These are phyloP conservation scores for Tiphia femorata DNA, from an alignment of 2,888 invertebrate genomes.

Conservation along the genomic window DNA sequence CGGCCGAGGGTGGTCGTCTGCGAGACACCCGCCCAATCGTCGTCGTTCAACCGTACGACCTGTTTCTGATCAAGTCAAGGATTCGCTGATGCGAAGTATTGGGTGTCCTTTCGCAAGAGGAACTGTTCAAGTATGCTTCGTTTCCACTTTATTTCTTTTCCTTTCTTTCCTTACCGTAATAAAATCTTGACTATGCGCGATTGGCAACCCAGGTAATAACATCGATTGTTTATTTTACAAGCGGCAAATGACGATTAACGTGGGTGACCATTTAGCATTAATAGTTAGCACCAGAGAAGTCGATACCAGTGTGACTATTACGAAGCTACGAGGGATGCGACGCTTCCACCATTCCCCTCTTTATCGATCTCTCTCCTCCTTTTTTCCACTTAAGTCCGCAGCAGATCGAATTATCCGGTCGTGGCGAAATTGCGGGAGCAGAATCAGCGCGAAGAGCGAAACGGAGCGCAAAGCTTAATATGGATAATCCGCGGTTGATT, in stretches of 20 bases:
- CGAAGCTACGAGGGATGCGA: no score
- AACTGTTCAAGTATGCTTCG: slow-evolving; percentile 6
- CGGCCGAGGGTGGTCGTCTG: not conserved
- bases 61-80: slow-evolving; percentile 24
- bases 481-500: slow-evolving; percentile 60
- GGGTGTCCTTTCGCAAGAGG: slow-evolving; percentile 1
- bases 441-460: slow-evolving; percentile 41
- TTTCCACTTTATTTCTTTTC: not conserved
- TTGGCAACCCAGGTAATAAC: no score
- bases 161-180: no score
- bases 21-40: slow-evolving; percentile 16
- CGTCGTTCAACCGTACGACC: slow-evolving; percentile 21
- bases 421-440: slow-evolving; percentile 35
- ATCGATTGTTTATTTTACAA: no score
- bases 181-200: no score
- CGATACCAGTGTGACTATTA: no score
- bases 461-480: slow-evolving; percentile 51
- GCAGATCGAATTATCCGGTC: slow-evolving; percentile 39
- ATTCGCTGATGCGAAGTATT: slow-evolving; percentile 12
- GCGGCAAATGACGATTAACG: no score
- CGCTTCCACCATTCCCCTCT: not conserved
- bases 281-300: no score
- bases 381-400: slow-evolving; percentile 26
- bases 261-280: no score
- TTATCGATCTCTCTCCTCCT: not conserved